A percentile compares a stretch with the other conserved stretches of the same genome.
These are phyloP conservation scores for Drosophila mimetica DNA, from an alignment of 2,888 invertebrate species.

Conservation along the genomic window DNA sequence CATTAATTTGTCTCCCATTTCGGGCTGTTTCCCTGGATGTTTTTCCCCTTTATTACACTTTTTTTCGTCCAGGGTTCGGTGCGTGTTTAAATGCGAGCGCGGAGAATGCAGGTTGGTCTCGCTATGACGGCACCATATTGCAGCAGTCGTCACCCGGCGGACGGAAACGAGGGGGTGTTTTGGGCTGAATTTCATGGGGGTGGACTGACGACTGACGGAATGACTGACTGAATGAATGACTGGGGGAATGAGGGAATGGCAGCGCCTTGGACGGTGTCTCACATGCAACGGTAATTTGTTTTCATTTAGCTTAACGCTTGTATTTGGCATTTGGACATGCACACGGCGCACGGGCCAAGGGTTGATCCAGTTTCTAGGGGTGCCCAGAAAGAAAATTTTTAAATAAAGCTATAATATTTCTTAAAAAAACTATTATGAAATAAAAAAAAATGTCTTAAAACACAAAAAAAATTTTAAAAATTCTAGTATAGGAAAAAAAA, in stretches of 20 bases:
- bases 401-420: neutral
- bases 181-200: slow-evolving; percentile 5
- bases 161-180: slow-evolving; percentile 24
- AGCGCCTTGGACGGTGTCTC: slow-evolving; percentile 44
- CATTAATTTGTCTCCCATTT: slow-evolving; percentile 64
- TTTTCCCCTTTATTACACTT: neutral
- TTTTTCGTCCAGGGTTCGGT: slow-evolving; percentile 22
- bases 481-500: too few species aligned
- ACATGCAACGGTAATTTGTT: slow-evolving; percentile 80
- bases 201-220: slow-evolving; percentile 18
- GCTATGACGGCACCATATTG: slow-evolving; percentile 60
- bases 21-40: neutral
- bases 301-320: slow-evolving; percentile 80
- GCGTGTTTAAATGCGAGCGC: slow-evolving; percentile 36
- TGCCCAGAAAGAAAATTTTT: neutral
- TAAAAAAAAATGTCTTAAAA: too few species aligned
- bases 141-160: slow-evolving; percentile 42
- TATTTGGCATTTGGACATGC: slow-evolving; percentile 77
- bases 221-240: slow-evolving; percentile 1
- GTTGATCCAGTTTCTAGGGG: slow-evolving; percentile 44
- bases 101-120: slow-evolving; percentile 43
- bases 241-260: neutral
- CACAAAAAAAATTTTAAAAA: too few species aligned
- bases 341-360: slow-evolving; percentile 62
- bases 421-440: neutral